A percentile compares a stretch with the other conserved stretches of the same genome.
Conservation (phyloP, 2,888 invertebrate species). For the Cartodere bifasciata region DNA sequence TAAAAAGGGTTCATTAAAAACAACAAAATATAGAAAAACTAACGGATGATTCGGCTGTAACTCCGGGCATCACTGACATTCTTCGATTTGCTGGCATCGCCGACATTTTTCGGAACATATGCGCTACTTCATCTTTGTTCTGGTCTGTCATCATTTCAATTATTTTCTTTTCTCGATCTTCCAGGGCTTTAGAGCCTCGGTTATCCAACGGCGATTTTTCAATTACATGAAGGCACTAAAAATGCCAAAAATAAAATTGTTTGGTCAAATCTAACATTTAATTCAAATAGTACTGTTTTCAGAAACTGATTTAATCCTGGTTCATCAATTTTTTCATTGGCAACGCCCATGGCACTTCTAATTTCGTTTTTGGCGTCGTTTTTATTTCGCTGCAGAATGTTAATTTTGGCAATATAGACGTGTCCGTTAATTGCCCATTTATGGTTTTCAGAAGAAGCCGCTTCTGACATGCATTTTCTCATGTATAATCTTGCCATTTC, state of each 20-base stretch:
- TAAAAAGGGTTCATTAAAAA: too few relatives aligned
- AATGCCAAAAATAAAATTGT: too few relatives aligned
- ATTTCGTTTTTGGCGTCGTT: conserved; percentile 36
- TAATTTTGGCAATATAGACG: conserved; percentile 34
- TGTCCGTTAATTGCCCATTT: conserved; percentile 35
- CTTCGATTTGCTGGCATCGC: conserved; percentile 34
- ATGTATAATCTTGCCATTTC: conserved; percentile 35
- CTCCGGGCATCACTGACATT: conserved; percentile 40
- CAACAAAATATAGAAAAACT: too few relatives aligned
- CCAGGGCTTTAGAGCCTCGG: conserved; percentile 27
- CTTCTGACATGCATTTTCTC: conserved; percentile 30
- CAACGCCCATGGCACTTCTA: conserved; percentile 22
- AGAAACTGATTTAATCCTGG: too few relatives aligned
- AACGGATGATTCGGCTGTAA: too few relatives aligned
- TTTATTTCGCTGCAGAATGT: conserved; percentile 34
- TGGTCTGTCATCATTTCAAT: conserved; percentile 32
- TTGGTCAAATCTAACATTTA: too few relatives aligned
- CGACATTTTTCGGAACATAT: conserved; percentile 36
- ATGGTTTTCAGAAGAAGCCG: conserved; percentile 23
- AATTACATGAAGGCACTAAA: conserved; percentile 27
- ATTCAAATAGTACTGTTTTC: too few relatives aligned
- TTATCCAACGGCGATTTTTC: conserved; percentile 33
- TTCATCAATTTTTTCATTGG: conserved; percentile 28
- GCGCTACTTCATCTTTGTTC: conserved; percentile 33
- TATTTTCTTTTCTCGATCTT: conserved; percentile 34